Evolutionary conservation across 2,888 invertebrate genomes (phyloP).

Genomic region (Eudemis profundana): DNA sequence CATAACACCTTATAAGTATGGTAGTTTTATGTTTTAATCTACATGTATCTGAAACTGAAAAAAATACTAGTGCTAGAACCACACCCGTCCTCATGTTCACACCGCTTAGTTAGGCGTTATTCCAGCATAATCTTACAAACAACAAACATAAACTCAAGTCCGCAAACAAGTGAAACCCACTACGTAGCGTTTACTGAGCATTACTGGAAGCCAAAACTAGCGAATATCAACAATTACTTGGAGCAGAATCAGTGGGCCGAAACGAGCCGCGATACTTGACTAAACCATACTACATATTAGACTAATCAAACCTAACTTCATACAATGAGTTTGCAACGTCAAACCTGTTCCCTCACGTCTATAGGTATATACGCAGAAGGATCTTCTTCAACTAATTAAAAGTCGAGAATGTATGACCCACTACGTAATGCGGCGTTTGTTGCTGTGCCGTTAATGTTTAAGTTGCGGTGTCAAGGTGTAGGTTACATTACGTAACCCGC

Average conservation of each 20-base stretch:
- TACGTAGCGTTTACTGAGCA: conserved; percentile 45
- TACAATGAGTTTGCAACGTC: conserved; percentile 43
- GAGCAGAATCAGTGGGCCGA: conserved; percentile 46
- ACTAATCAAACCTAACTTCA: conserved; percentile 49
- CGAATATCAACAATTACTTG: conserved; percentile 52
- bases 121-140: conserved; percentile 14
- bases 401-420: conserved; percentile 8
- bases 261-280: conserved; percentile 47
- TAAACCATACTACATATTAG: conserved; percentile 40
- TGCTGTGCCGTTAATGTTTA: not conserved
- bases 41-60: no score
- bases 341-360: conserved; percentile 22
- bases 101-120: not conserved
- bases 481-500: no score
- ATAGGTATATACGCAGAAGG: conserved; percentile 30
- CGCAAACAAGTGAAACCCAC: conserved; percentile 41
- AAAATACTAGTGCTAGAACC: not conserved
- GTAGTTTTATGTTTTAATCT: no score
- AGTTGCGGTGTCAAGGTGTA: conserved; percentile 9
- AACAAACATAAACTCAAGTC: conserved; percentile 41
- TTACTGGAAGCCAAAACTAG: conserved; percentile 45
- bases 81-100: not conserved
- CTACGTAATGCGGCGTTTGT: conserved; percentile 11
- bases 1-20: no score
- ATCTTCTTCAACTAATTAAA: conserved; percentile 34